Evolutionary conservation across 1,140 invertebrate species (phyloP).

Genomic region (Leptopilina boulardi): DNA sequence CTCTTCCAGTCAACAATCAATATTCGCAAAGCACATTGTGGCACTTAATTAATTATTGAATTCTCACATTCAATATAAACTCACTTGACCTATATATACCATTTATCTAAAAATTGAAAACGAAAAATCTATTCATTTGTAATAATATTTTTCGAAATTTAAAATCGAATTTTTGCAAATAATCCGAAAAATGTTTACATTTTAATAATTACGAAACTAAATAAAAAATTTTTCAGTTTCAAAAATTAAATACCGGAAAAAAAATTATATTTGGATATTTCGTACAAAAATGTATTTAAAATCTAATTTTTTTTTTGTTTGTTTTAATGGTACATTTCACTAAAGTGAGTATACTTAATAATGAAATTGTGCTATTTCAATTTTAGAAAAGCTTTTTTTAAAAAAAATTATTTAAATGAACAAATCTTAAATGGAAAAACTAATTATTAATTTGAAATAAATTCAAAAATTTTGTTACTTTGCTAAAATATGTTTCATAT

Average conservation of each 20-base stretch:
- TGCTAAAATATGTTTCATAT: background rate
- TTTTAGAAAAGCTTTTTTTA: background rate
- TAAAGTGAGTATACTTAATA: background rate
- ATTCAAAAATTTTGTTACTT: background rate
- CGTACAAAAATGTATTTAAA: background rate
- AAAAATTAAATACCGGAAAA: background rate
- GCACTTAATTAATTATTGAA: slow-evolving; percentile 39
- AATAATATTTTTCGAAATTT: background rate
- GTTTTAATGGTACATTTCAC: background rate
- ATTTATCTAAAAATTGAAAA: slow-evolving; percentile 1
- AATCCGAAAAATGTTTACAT: background rate
- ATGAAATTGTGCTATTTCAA: slow-evolving; percentile 4
- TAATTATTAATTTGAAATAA: background rate
- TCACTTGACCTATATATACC: slow-evolving; percentile 1
- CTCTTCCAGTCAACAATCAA: slow-evolving; percentile 42
- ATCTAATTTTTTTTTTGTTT: background rate
- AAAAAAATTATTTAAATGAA: background rate
- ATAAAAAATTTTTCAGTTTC: too few relatives aligned
- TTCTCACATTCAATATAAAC: slow-evolving; percentile 22
- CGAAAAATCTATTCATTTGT: slow-evolving; percentile 28
- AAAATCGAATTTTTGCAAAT: background rate
- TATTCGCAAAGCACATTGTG: slow-evolving; percentile 40
- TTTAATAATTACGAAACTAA: too few relatives aligned
- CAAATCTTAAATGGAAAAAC: background rate
- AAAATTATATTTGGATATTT: background rate